These are phyloP conservation scores for Monomorium pharaonis DNA, from an alignment of 1,140 invertebrate genomes.

Conservation along the genomic window DNA sequence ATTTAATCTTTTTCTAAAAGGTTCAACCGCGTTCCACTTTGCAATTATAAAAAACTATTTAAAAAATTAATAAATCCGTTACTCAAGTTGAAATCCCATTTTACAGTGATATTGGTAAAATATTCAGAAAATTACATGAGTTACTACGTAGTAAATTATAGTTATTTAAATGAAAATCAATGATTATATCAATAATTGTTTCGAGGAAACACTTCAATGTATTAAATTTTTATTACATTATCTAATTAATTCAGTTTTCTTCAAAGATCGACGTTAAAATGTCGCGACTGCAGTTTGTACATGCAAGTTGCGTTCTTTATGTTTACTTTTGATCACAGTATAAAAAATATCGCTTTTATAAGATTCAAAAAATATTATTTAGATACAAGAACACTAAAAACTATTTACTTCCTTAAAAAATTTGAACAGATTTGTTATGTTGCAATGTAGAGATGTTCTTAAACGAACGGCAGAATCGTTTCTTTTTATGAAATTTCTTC, in stretches of 20 bases:
- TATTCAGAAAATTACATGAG: not conserved
- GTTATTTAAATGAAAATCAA: not conserved
- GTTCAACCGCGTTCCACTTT: not conserved
- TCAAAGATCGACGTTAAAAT: constrained; percentile 11
- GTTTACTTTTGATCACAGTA: not conserved
- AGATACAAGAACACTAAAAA: not conserved
- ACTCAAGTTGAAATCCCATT: not conserved
- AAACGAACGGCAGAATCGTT: not conserved
- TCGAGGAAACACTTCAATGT: not conserved
- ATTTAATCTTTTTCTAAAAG: constrained; percentile 2
- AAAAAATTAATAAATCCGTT: not conserved
- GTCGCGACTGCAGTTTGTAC: not conserved
- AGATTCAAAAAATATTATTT: not conserved
- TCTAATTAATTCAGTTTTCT: constrained; percentile 38
- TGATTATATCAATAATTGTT: not conserved
- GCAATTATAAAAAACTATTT: not conserved
- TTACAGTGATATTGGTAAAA: constrained; percentile 2
- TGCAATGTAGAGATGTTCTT: not conserved
- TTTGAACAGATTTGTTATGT: not conserved
- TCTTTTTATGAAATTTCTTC: not conserved
- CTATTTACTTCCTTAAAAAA: not conserved
- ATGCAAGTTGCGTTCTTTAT: not conserved
- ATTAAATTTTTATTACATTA: constrained; percentile 5
- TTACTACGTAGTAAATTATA: not conserved
- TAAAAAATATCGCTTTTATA: not conserved